These are phyloP conservation scores for Lophotis ruficrista DNA, from an alignment of 2,113 vertebrate species.

Conservation along the genomic window DNA sequence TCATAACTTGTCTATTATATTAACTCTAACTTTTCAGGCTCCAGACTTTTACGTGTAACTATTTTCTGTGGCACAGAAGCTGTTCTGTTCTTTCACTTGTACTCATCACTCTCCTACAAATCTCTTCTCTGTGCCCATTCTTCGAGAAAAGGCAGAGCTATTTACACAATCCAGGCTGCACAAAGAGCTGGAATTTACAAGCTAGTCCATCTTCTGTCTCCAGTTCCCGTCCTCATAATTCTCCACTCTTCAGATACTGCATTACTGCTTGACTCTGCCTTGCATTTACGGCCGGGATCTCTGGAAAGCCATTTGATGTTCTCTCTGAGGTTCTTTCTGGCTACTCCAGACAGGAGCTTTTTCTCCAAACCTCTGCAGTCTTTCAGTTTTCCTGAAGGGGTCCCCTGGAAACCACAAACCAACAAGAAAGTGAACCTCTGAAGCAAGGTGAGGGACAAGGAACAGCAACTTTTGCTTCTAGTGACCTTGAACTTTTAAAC, in stretches of 20 bases:
- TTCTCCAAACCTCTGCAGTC: background rate
- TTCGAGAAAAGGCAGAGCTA: background rate
- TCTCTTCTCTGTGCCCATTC: background rate
- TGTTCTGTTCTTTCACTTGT: background rate
- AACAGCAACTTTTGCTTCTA: background rate
- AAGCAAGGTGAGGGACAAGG: background rate
- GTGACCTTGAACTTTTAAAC: background rate
- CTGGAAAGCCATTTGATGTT: background rate
- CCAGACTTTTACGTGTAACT: background rate
- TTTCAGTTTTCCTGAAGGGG: background rate
- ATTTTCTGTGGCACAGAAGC: background rate
- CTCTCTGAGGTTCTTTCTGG: background rate
- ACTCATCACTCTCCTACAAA: background rate
- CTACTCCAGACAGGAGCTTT: background rate
- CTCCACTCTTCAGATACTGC: background rate
- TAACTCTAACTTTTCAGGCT: background rate
- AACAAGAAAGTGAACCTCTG: fast-evolving
- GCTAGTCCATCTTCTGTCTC: background rate
- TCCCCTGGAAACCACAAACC: background rate
- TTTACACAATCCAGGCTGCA: background rate
- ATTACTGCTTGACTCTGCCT: background rate
- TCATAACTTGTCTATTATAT: fast-evolving
- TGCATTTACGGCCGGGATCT: background rate
- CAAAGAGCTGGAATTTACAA: background rate
- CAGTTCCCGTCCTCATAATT: background rate